Conservation (phyloP, 2,797 vertebrate genomes). For the Discoglossus pictus region DNA sequence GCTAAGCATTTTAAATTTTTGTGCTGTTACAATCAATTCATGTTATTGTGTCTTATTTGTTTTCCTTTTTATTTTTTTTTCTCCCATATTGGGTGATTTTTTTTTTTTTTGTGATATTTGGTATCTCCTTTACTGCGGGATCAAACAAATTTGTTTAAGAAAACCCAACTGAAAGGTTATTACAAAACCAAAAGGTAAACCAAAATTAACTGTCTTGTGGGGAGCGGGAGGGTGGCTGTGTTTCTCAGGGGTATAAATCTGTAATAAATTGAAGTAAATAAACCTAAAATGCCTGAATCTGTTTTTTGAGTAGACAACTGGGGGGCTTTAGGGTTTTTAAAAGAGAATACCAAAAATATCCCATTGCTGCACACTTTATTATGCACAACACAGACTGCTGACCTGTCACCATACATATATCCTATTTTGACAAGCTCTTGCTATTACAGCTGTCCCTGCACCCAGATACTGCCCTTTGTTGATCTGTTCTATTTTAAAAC, state of each 20-base stretch:
- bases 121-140: conserved; percentile 20
- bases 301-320: not conserved
- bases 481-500: conserved; percentile 30
- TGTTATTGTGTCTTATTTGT: conserved; percentile 4
- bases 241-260: conserved; percentile 47
- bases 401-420: not conserved
- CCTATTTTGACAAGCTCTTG: conserved; percentile 9
- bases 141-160: conserved; percentile 2
- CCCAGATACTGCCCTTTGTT: not conserved
- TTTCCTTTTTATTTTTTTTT: conserved; percentile 4
- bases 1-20: conserved; percentile 11
- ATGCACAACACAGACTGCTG: not conserved
- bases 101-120: conserved; percentile 18
- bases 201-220: conserved; percentile 20
- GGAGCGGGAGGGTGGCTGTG: conserved; percentile 19
- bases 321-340: no score
- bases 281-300: conserved; percentile 8
- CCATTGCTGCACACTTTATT: not conserved
- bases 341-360: no score
- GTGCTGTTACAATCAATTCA: conserved; percentile 24
- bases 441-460: conserved; percentile 25
- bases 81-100: conserved; percentile 47
- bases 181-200: conserved; percentile 15
- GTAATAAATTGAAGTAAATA: conserved; percentile 45
- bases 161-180: conserved; percentile 17